Conservation (phyloP, 1,140 invertebrate species). For the Drosophila nigromelanica region DNA sequence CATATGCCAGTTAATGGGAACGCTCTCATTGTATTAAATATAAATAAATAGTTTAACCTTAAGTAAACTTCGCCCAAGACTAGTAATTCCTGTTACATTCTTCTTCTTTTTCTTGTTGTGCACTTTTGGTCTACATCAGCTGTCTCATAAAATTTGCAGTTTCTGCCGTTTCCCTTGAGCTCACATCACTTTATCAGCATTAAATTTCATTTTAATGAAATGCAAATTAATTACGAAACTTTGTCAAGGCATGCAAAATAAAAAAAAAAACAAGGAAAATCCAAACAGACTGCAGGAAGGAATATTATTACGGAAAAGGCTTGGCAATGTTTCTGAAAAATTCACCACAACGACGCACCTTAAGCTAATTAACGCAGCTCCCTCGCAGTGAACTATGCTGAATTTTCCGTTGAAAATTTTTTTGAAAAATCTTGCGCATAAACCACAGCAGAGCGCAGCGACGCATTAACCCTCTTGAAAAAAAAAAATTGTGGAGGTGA, state of each 20-base stretch:
- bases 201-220: slow-evolving; percentile 50
- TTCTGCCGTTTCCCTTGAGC: background rate
- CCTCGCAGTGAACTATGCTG: background rate
- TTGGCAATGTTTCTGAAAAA: slow-evolving; percentile 38
- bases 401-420: slow-evolving; percentile 20
- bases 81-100: background rate
- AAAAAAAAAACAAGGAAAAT: background rate
- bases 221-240: slow-evolving; percentile 46
- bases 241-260: slow-evolving; percentile 9
- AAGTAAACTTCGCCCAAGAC: background rate
- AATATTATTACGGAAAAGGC: slow-evolving; percentile 34
- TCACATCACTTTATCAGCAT: slow-evolving; percentile 35
- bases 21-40: too few species aligned
- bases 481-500: slow-evolving; percentile 31
- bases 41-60: background rate
- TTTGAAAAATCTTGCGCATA: slow-evolving; percentile 50
- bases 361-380: slow-evolving; percentile 61
- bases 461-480: background rate
- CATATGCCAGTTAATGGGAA: too few species aligned
- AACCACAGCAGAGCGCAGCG: slow-evolving; percentile 43
- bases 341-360: slow-evolving; percentile 21
- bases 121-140: slow-evolving; percentile 1
- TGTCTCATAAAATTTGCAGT: slow-evolving; percentile 4
- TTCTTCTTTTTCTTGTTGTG: background rate
- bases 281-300: background rate